Percentiles rank a stretch among this genome's conserved stretches.
These are phyloP conservation scores for Melinaea marsaeus DNA, from an alignment of 2,888 invertebrate genomes.

Conservation along the genomic window DNA sequence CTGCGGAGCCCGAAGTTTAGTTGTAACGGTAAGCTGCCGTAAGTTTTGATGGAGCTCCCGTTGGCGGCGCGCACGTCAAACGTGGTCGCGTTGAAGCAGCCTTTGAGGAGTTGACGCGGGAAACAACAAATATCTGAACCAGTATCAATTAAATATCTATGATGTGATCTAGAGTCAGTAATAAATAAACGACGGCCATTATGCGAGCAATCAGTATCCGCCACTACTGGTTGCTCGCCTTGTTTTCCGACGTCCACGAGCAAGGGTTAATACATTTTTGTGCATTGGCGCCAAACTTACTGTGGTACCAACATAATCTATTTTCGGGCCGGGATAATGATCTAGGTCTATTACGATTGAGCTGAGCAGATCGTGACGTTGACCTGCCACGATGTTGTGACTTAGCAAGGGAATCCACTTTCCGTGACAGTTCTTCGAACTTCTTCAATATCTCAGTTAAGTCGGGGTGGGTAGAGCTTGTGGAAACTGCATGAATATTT, in stretches of 20 bases:
- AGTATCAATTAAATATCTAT: slow-evolving; percentile 22
- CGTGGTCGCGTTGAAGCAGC: not conserved
- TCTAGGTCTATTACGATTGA: slow-evolving; percentile 3
- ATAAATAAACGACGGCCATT: slow-evolving; percentile 23
- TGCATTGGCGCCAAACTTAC: slow-evolving; percentile 9
- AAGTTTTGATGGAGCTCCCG: slow-evolving; percentile 11
- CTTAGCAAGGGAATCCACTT: too few relatives aligned
- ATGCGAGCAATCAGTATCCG: slow-evolving; percentile 18
- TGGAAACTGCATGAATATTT: too few relatives aligned
- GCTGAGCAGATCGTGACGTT: too few relatives aligned
- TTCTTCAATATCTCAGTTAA: too few relatives aligned
- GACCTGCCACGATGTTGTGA: too few relatives aligned
- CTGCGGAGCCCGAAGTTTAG: slow-evolving; percentile 7
- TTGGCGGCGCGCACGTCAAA: slow-evolving; percentile 10
- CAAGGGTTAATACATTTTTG: slow-evolving; percentile 11
- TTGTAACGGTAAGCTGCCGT: slow-evolving; percentile 9
- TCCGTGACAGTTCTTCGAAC: too few relatives aligned
- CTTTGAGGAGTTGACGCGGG: slow-evolving; percentile 7
- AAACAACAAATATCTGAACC: slow-evolving; percentile 20
- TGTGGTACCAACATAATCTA: slow-evolving; percentile 13
- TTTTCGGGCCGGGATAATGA: not conserved
- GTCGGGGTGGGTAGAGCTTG: too few relatives aligned
- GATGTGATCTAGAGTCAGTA: slow-evolving; percentile 20
- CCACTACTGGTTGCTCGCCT: slow-evolving; percentile 18
- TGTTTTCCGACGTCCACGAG: slow-evolving; percentile 14